Evolutionary conservation across 2,888 invertebrate genomes (phyloP).

Genomic region (Sussaba pulchella): DNA sequence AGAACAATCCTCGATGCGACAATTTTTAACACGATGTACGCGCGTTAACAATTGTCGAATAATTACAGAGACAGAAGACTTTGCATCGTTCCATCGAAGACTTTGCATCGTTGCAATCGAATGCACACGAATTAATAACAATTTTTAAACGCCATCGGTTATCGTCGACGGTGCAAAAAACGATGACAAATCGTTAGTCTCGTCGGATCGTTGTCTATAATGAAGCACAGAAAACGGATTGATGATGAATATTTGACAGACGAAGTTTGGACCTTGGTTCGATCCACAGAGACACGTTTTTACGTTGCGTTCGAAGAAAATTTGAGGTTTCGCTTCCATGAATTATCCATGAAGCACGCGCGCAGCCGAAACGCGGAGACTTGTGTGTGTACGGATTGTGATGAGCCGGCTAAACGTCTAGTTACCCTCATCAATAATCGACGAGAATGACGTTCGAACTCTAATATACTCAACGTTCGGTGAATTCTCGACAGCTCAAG

Average conservation of each 20-base stretch:
- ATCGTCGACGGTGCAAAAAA: slow-evolving; percentile 22
- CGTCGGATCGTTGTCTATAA: slow-evolving; percentile 14
- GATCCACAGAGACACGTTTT: background rate
- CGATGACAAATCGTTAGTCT: slow-evolving; percentile 14
- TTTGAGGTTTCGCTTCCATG: slow-evolving; percentile 25
- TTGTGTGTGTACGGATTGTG: background rate
- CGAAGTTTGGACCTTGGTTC: slow-evolving; percentile 55
- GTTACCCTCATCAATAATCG: slow-evolving; percentile 30
- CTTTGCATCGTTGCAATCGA: background rate
- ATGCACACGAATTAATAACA: background rate
- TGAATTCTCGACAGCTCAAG: background rate
- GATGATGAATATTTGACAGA: slow-evolving; percentile 38
- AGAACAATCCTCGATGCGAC: too few relatives aligned
- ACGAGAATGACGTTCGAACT: background rate
- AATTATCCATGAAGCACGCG: slow-evolving; percentile 13
- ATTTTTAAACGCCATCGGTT: background rate
- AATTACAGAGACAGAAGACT: too few relatives aligned
- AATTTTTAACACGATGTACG: too few relatives aligned
- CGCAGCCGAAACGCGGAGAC: background rate
- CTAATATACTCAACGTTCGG: background rate
- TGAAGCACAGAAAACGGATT: background rate
- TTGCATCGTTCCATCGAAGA: background rate
- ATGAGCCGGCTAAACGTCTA: slow-evolving; percentile 11
- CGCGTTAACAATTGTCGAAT: too few relatives aligned
- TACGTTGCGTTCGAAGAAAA: background rate